These are phyloP conservation scores for Bettongia penicillata DNA, from an alignment of 2,113 vertebrate species.

Conservation along the genomic window DNA sequence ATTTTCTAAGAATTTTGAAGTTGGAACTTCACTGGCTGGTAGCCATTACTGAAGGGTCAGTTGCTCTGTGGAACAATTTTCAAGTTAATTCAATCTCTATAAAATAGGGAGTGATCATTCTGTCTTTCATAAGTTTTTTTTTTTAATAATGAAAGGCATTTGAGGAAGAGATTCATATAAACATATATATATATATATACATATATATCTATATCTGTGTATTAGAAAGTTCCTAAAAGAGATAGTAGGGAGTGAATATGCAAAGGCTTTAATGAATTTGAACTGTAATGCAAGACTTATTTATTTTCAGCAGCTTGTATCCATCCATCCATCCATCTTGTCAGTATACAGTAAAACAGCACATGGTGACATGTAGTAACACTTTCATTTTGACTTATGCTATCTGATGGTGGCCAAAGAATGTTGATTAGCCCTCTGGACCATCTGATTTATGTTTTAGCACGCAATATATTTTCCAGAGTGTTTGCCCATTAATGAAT, in stretches of 20 bases:
- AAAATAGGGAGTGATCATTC: constrained; percentile 1
- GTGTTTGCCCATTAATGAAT: constrained; percentile 17
- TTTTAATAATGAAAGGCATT: constrained; percentile 2
- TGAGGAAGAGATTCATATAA: background rate
- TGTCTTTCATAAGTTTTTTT: background rate
- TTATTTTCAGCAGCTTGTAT: background rate
- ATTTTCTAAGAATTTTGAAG: constrained; percentile 25
- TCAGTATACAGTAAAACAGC: background rate
- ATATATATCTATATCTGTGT: no score
- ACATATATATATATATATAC: no score
- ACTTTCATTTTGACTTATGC: constrained; percentile 33
- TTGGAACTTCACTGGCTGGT: background rate
- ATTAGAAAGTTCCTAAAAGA: constrained; percentile 46
- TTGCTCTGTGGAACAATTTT: background rate
- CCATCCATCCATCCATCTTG: background rate
- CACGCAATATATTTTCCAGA: background rate
- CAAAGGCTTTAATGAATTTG: constrained; percentile 21
- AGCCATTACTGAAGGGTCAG: fast-evolving
- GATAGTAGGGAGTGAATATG: background rate
- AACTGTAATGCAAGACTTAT: background rate
- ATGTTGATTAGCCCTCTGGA: background rate
- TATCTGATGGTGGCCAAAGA: constrained; percentile 1
- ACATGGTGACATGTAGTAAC: background rate
- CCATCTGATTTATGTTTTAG: constrained; percentile 7
- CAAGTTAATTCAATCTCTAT: background rate